Conservation (phyloP, 2,797 vertebrate species). For the Petrocephalus sullivani region DNA sequence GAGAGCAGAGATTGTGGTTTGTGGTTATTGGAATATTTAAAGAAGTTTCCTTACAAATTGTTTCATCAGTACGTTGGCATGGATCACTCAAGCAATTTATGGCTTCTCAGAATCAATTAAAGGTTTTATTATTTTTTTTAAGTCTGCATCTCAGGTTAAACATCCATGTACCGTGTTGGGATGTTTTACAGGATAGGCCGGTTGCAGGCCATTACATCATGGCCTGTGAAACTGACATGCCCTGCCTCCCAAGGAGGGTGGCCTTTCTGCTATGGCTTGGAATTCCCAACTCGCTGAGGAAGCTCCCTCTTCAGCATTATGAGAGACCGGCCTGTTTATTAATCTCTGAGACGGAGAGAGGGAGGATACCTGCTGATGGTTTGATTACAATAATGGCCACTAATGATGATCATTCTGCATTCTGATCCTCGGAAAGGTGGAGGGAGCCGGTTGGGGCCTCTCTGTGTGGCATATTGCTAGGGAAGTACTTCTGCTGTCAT, state of each 20-base stretch:
- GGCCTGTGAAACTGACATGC: constrained; percentile 27
- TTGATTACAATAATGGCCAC: constrained; percentile 39
- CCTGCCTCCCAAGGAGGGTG: neutral
- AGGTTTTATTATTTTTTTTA: constrained; percentile 22
- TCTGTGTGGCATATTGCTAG: neutral
- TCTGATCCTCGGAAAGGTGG: constrained; percentile 23
- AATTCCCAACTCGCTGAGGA: neutral
- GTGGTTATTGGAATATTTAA: constrained; percentile 31
- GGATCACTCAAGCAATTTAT: constrained; percentile 29
- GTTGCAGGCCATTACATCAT: constrained; percentile 34
- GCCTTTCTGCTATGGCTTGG: neutral
- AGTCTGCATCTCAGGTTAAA: constrained; percentile 21
- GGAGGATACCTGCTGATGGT: constrained; percentile 39
- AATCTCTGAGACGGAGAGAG: neutral
- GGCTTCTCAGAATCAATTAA: constrained; percentile 33
- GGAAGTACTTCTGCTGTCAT: constrained; percentile 12
- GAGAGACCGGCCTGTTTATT: neutral
- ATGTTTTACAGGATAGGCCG: constrained; percentile 12
- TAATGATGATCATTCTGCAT: constrained; percentile 34
- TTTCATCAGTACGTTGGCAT: constrained; percentile 33
- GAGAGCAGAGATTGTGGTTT: constrained; percentile 15
- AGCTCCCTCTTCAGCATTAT: neutral
- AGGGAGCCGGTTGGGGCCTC: neutral
- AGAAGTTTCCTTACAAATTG: constrained; percentile 34
- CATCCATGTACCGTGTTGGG: constrained; percentile 16